A percentile compares a stretch with the other conserved stretches of the same genome.
phyloP scores from a whole-genome alignment of 2,797 vertebrate species.

The Artibeus jamaicensis region DNA sequence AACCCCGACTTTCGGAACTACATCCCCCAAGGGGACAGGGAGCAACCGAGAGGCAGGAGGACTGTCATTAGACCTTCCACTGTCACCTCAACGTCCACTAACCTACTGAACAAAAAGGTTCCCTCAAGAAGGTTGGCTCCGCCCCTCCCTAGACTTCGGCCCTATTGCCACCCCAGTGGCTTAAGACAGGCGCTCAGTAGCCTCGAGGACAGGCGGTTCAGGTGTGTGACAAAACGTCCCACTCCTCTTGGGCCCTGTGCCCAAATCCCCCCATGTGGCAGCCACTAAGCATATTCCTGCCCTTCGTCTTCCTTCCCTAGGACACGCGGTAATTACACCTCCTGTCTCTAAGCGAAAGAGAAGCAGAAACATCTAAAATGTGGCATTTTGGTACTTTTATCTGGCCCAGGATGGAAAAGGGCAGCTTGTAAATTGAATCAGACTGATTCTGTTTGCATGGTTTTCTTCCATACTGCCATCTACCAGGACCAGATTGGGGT shows the following conservation, averaged over 20 bases:
- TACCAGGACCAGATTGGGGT: background rate
- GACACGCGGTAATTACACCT: background rate
- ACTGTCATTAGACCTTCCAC: conserved; percentile 94
- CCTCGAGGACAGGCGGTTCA: conserved; percentile 92
- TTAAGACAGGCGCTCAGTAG: conserved; percentile 87
- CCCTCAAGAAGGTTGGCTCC: conserved; percentile 92
- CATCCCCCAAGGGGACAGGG: conserved; percentile 89
- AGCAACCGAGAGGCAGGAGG: conserved; percentile 89
- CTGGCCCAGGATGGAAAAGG: background rate
- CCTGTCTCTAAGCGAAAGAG: background rate
- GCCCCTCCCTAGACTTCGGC: conserved; percentile 92
- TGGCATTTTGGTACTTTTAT: background rate
- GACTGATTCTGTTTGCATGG: background rate
- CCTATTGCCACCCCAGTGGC: conserved; percentile 93
- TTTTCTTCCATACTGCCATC: background rate
- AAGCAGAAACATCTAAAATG: background rate
- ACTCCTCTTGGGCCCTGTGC: conserved; percentile 66
- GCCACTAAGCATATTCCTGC: background rate
- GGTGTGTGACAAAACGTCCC: conserved; percentile 92
- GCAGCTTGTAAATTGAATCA: background rate
- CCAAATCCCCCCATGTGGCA: background rate
- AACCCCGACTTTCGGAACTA: conserved; percentile 95
- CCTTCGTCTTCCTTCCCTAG: conserved; percentile 23
- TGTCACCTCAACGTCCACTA: conserved; percentile 96
- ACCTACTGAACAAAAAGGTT: conserved; percentile 82